A percentile compares a stretch with the other conserved stretches of the same genome.
Evolutionary conservation across 2,113 vertebrate genomes (phyloP).

Genomic region (Ceuthmochares aereus): DNA sequence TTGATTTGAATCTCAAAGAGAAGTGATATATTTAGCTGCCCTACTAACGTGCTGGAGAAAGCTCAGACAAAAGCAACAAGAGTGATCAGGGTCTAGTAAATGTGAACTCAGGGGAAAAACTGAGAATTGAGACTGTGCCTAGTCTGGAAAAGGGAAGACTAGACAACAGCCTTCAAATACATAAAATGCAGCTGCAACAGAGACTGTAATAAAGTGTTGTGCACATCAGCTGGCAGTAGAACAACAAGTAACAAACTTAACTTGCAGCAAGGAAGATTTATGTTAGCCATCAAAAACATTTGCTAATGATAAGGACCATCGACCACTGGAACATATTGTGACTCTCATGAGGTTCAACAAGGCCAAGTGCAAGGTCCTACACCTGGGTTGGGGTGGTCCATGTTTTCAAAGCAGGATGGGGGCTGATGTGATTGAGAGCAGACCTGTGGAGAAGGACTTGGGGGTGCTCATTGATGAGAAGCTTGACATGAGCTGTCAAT

Average conservation of each 20-base stretch:
- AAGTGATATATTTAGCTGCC: constrained; percentile 42
- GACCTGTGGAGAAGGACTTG: no score
- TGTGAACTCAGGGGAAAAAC: neutral
- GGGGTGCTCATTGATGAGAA: no score
- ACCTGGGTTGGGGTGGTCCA: no score
- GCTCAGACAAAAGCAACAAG: constrained; percentile 14
- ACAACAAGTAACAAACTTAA: neutral
- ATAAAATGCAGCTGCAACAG: rapidly evolving
- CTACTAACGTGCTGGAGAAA: constrained; percentile 30
- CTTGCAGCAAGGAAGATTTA: neutral
- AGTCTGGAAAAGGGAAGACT: neutral
- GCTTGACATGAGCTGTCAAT: no score
- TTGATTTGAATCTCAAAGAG: constrained; percentile 28
- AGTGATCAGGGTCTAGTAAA: constrained; percentile 13
- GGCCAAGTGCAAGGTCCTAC: no score
- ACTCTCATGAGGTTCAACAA: no score
- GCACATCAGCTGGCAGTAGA: neutral
- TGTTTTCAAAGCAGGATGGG: no score
- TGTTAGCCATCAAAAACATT: neutral
- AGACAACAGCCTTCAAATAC: neutral
- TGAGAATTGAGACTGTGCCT: neutral
- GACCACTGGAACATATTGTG: neutral
- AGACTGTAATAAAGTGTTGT: neutral
- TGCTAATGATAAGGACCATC: neutral
- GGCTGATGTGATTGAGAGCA: no score